Evolutionary conservation across 1,140 invertebrate species (phyloP).

Genomic region (Camponotus pennsylvanicus): DNA sequence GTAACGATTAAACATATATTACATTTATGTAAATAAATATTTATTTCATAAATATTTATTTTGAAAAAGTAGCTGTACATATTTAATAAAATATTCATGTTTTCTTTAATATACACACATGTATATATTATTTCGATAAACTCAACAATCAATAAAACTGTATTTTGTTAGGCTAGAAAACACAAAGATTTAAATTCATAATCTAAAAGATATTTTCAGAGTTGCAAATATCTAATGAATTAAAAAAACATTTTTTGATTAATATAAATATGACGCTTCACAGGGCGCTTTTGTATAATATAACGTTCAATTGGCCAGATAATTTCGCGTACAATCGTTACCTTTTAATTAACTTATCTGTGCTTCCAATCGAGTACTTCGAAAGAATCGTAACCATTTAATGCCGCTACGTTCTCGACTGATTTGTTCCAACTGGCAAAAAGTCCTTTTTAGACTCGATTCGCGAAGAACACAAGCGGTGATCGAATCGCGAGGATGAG

Average conservation of each 20-base stretch:
- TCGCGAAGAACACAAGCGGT: constrained; percentile 47
- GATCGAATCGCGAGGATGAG: constrained; percentile 49
- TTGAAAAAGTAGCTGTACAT: background rate
- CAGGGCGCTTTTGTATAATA: background rate
- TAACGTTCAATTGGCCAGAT: constrained; percentile 38
- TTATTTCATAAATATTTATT: background rate
- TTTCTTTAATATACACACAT: background rate
- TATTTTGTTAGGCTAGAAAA: background rate
- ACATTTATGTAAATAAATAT: background rate
- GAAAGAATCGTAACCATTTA: constrained; percentile 58
- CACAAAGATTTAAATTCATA: background rate
- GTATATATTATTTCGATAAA: background rate
- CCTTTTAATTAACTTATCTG: constrained; percentile 41
- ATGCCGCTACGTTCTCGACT: constrained; percentile 31
- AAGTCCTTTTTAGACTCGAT: constrained; percentile 33
- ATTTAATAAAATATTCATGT: background rate
- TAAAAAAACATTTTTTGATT: background rate
- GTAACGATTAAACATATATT: background rate
- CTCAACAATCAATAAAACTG: background rate
- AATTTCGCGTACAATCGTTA: constrained; percentile 31
- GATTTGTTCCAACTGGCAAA: constrained; percentile 42
- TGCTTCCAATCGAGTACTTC: constrained; percentile 29
- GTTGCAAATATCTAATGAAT: background rate
- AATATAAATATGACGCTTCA: constrained; percentile 12
- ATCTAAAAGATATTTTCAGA: background rate